A percentile compares a stretch with the other conserved stretches of the same genome.
Evolutionary conservation across 2,888 invertebrate genomes (phyloP).

Genomic region (Rhimphoctona megacephalus): DNA sequence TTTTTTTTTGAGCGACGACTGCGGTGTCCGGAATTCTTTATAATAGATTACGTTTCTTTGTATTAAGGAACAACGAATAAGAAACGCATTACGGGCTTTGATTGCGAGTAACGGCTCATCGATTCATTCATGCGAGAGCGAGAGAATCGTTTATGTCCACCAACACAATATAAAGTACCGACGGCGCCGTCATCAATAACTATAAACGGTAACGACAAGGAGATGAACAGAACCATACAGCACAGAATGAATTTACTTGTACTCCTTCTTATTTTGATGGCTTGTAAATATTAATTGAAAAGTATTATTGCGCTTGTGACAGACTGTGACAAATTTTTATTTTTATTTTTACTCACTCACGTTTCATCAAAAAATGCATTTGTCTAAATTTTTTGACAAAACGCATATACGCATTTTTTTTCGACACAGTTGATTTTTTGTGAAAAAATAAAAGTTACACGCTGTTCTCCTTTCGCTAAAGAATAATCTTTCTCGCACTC

Average conservation of each 20-base stretch:
- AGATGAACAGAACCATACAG: constrained; percentile 21
- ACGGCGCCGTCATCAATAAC: constrained; percentile 59
- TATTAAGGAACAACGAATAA: constrained; percentile 20
- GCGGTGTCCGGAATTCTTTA: background rate
- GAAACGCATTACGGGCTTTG: constrained; percentile 66
- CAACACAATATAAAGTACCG: background rate
- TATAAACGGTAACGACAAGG: constrained; percentile 53
- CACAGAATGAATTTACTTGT: constrained; percentile 16
- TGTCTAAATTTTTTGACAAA: background rate
- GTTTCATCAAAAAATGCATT: background rate
- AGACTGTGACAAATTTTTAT: background rate
- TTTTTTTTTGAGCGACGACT: background rate
- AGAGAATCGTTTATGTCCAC: constrained; percentile 47
- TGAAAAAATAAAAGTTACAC: too few relatives aligned
- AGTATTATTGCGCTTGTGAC: constrained; percentile 22
- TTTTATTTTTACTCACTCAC: constrained; percentile 4
- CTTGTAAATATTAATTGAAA: constrained; percentile 35
- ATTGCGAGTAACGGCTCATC: constrained; percentile 68
- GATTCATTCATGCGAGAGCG: constrained; percentile 69
- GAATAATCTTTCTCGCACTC: too few relatives aligned
- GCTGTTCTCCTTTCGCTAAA: too few relatives aligned
- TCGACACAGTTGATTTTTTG: too few relatives aligned
- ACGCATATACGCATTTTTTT: too few relatives aligned
- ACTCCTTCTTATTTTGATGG: constrained; percentile 21
- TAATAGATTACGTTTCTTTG: background rate